These are phyloP conservation scores for Toxotes chatareus DNA, from an alignment of 2,113 vertebrate genomes.

Conservation along the genomic window DNA sequence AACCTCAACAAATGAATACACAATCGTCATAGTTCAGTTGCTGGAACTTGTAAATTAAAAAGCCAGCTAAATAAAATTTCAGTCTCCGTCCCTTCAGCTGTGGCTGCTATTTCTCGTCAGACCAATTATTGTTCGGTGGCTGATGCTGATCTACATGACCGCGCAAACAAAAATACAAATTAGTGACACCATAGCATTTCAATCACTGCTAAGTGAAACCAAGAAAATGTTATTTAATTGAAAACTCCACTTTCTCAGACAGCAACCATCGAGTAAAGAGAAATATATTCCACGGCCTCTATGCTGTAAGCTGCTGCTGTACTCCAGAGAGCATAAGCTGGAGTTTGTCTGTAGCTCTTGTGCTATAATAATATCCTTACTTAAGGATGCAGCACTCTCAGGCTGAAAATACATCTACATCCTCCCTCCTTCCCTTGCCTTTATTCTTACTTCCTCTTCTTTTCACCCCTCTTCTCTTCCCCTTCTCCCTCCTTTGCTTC, in stretches of 20 bases:
- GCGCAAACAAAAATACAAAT: constrained; percentile 14
- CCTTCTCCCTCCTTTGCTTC: constrained; percentile 23
- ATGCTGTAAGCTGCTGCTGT: constrained; percentile 16
- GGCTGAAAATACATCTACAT: constrained; percentile 62
- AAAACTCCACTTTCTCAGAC: background rate
- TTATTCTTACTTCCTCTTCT: constrained; percentile 44
- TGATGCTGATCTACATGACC: constrained; percentile 26
- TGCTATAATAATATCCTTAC: constrained; percentile 46
- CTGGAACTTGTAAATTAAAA: constrained; percentile 20
- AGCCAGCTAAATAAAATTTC: constrained; percentile 15
- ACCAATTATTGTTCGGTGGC: constrained; percentile 23
- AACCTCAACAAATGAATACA: background rate
- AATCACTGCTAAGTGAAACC: background rate
- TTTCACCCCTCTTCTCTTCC: constrained; percentile 17
- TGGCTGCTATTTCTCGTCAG: constrained; percentile 16
- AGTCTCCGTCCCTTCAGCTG: background rate
- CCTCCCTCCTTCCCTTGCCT: constrained; percentile 47
- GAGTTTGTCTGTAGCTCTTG: constrained; percentile 28
- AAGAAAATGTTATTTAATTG: background rate
- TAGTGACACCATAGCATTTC: constrained; percentile 17
- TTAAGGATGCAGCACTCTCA: constrained; percentile 51
- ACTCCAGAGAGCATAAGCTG: constrained; percentile 25
- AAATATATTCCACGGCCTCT: constrained; percentile 14
- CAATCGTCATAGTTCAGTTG: constrained; percentile 23
- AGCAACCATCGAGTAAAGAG: constrained; percentile 4